These are phyloP conservation scores for Drepana falcataria DNA, from an alignment of 2,888 invertebrate species.

Conservation along the genomic window DNA sequence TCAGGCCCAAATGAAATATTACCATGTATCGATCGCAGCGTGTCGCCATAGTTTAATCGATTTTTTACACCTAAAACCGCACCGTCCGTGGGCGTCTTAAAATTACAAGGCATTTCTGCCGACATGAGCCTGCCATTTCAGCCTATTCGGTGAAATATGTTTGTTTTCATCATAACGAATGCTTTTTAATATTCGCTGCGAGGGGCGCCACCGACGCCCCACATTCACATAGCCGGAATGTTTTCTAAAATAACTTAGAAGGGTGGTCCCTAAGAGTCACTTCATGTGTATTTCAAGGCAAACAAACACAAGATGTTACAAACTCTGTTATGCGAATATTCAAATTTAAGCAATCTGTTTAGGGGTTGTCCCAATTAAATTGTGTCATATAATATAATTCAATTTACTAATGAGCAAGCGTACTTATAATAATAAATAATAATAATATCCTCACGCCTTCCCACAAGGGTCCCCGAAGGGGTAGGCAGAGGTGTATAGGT, in stretches of 20 bases:
- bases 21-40: slow-evolving; percentile 75
- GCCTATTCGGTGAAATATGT: slow-evolving; percentile 69
- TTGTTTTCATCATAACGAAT: slow-evolving; percentile 68
- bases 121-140: slow-evolving; percentile 48
- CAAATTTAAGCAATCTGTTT: slow-evolving; percentile 16
- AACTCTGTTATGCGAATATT: slow-evolving; percentile 8
- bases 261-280: slow-evolving; percentile 53
- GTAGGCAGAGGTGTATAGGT: too few relatives aligned
- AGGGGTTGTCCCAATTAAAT: slow-evolving; percentile 36
- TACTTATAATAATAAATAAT: too few relatives aligned
- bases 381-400: slow-evolving; percentile 55
- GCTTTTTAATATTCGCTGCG: slow-evolving; percentile 47
- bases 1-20: slow-evolving; percentile 70
- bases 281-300: slow-evolving; percentile 29
- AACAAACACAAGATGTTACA: background rate
- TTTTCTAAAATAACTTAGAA: slow-evolving; percentile 59
- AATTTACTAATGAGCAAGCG: slow-evolving; percentile 26
- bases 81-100: slow-evolving; percentile 66
- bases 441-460: too few relatives aligned
- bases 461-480: too few relatives aligned
- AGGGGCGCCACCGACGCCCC: slow-evolving; percentile 41
- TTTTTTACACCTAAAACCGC: slow-evolving; percentile 78
- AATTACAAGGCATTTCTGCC: slow-evolving; percentile 73
- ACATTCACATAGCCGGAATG: slow-evolving; percentile 46
- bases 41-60: slow-evolving; percentile 76